Base-by-base conservation (phyloP, 1,140 invertebrate species). In the fruit fly (Drosophila melanogaster) region DNA sequence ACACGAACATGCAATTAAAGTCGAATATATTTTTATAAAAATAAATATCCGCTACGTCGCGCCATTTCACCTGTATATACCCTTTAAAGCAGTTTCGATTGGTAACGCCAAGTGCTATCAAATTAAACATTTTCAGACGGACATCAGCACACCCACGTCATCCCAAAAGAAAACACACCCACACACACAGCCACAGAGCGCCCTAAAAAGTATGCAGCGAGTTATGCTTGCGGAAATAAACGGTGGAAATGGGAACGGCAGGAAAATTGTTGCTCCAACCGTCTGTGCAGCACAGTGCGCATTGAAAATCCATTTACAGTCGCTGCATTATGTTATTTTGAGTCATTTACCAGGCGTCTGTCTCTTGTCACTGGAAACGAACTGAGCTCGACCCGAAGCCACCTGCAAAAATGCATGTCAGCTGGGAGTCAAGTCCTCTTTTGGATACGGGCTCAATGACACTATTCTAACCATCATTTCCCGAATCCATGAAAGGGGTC, bases 1-100 rank as follows among this genome's bases (percentile, higher is more conserved):
- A 69, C 62, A 77, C 75, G 59, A 62, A 74, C 75, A 67, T 51
- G 74, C 70, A 78, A 86, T 87, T 86, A 78, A 87, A 81, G 64
- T 79, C n/a, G 66, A 62, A 66, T 77, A 61, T 77, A 67, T 66
- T 55, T 67, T 47, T 51, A 43, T 38, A 46, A 35, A 30, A 37
- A 49, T 19, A 49, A 24, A 60, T 17, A 38, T 30, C 30, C 57
- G 51, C 35, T 24, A 22, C 19, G 22, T 17, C n/a, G 24, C 19
- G 51, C 30, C 22, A 60, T 50, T 7, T 37, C 15, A 1, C 15
- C 35, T 17, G 14, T 3, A 19, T 35, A 14, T 51, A 17, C 4
- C 14, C 15, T 44, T 65, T 41, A 43, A 30, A 30, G 30, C 30
- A 0, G 7, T 30, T 30, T 30, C 30, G 2, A 30, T 3, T 30